Evolutionary conservation across 2,888 invertebrate genomes (phyloP).

Genomic region (Pimpla rufipes): DNA sequence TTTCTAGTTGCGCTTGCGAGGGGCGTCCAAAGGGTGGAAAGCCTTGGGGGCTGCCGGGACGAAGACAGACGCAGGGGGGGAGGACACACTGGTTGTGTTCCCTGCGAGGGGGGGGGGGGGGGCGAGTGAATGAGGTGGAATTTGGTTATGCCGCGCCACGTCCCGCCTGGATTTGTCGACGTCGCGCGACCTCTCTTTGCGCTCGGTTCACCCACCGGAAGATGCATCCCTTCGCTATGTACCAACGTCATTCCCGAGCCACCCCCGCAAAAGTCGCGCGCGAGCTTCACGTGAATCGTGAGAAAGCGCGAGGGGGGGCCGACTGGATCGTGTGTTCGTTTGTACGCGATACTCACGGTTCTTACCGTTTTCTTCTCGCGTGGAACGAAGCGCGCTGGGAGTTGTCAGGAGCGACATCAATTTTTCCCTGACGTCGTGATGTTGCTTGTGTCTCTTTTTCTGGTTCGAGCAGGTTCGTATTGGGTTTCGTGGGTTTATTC

Average conservation of each 20-base stretch:
- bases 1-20: conserved; percentile 60
- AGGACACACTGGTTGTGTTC: conserved; percentile 5
- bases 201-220: conserved; percentile 34
- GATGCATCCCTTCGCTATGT: conserved; percentile 18
- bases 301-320: no score
- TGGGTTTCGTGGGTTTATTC: no score
- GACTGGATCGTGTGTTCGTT: conserved; percentile 58
- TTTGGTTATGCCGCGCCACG: conserved; percentile 84
- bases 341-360: conserved; percentile 49
- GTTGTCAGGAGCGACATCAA: conserved; percentile 54
- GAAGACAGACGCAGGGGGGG: background rate
- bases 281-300: conserved; percentile 51
- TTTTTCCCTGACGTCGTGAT: no score
- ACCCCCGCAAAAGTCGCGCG: conserved; percentile 49
- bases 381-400: conserved; percentile 12
- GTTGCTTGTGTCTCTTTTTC: no score
- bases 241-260: conserved; percentile 45
- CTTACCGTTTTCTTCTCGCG: background rate
- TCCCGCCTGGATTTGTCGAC: conserved; percentile 83
- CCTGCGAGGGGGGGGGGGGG: conserved; percentile 9
- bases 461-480: no score
- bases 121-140: conserved; percentile 72
- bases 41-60: background rate
- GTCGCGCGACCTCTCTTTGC: conserved; percentile 74
- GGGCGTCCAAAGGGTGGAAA: conserved; percentile 36